phyloP scores from a whole-genome alignment of 2,113 vertebrate species.

The Vanacampus margaritifer region DNA sequence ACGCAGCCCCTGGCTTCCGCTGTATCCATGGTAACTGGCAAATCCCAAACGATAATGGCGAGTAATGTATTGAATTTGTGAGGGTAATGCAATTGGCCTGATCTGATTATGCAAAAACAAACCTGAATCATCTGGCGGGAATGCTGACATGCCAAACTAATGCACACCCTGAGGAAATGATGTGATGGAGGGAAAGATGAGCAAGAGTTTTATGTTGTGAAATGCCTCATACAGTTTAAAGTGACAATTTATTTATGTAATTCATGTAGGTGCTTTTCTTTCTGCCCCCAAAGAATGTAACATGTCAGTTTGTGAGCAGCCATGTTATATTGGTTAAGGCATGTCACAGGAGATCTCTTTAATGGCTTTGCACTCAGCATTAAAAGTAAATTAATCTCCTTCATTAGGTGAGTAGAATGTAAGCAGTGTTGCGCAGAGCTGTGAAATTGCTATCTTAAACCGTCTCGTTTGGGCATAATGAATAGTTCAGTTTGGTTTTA shows the following conservation, averaged over 20 bases:
- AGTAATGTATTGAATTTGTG: conserved; percentile 64
- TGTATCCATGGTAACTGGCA: conserved; percentile 61
- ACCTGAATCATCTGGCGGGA: conserved; percentile 57
- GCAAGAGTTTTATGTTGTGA: not conserved
- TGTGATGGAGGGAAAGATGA: conserved; percentile 13
- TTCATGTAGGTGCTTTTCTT: not conserved
- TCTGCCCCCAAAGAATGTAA: not conserved
- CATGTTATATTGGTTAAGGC: too few species aligned
- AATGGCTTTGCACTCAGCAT: too few species aligned
- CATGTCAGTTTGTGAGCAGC: not conserved
- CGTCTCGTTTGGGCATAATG: too few species aligned
- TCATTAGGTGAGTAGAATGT: too few species aligned
- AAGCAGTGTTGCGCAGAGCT: too few species aligned
- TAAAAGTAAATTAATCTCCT: too few species aligned
- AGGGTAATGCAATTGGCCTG: conserved; percentile 68
- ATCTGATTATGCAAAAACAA: conserved; percentile 67
- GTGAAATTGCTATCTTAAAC: too few species aligned
- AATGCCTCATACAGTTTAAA: not conserved
- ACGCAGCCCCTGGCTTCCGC: conserved; percentile 39
- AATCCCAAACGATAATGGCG: conserved; percentile 42
- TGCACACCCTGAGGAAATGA: conserved; percentile 34
- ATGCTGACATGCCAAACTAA: conserved; percentile 29
- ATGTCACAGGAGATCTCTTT: too few species aligned
- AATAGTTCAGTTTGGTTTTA: too few species aligned
- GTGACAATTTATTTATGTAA: not conserved